phyloP scores from a whole-genome alignment of 2,113 vertebrate genomes.

The Perca fluviatilis region DNA sequence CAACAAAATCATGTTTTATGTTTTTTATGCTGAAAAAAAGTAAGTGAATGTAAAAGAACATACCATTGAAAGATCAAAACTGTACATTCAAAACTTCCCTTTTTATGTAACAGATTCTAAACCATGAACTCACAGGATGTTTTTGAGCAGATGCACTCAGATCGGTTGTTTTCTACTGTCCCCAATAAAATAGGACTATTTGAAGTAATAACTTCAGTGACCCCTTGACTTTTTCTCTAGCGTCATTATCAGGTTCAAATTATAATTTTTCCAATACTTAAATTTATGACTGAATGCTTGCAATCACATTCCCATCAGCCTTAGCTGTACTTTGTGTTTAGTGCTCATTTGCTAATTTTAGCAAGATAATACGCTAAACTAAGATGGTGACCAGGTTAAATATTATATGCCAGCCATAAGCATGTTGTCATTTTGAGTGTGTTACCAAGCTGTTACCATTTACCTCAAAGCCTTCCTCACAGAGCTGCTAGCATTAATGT shows the following conservation, averaged over 20 bases:
- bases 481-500: neutral
- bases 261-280: neutral
- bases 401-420: neutral
- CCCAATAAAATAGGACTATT: neutral
- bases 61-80: neutral
- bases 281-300: neutral
- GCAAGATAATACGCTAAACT: neutral
- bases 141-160: neutral
- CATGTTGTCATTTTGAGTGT: too few species aligned
- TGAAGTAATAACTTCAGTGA: neutral
- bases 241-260: neutral
- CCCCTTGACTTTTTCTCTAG: neutral
- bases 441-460: neutral
- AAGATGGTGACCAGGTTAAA: neutral
- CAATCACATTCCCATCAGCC: neutral
- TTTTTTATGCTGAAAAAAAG: neutral
- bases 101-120: neutral
- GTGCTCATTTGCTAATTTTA: neutral
- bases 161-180: neutral
- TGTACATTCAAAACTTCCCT: neutral
- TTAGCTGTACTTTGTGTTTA: neutral
- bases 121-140: neutral
- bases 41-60: neutral
- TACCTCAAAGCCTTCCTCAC: neutral
- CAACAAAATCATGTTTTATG: neutral